These are phyloP conservation scores for Podarcis siculus DNA, from an alignment of 2,797 vertebrate species.

Conservation along the genomic window DNA sequence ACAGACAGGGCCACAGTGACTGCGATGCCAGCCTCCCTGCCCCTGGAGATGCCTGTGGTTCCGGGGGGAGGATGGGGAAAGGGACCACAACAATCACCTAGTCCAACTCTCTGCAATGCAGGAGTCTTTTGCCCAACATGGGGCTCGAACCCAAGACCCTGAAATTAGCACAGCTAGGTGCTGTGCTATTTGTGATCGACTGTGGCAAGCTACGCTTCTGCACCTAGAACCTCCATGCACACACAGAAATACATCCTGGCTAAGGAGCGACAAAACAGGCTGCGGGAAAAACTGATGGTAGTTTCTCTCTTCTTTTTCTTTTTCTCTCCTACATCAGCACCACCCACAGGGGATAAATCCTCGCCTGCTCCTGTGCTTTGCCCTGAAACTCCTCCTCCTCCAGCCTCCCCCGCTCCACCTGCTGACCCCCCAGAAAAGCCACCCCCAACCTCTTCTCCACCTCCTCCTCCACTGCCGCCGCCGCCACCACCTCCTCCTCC, in stretches of 20 bases:
- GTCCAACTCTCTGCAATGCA: too few relatives aligned
- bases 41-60: too few relatives aligned
- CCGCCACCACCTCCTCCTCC: conserved; percentile 37
- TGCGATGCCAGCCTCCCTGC: too few relatives aligned
- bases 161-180: too few relatives aligned
- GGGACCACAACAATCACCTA: too few relatives aligned
- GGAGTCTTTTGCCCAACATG: too few relatives aligned
- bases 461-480: not conserved
- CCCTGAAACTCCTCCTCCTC: conserved; percentile 26
- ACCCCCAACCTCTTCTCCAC: not conserved
- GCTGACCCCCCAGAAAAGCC: conserved; percentile 43
- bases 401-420: conserved; percentile 25
- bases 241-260: not conserved
- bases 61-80: too few relatives aligned
- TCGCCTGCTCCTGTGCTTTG: conserved; percentile 40
- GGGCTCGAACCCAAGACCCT: too few relatives aligned
- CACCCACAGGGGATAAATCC: conserved; percentile 26
- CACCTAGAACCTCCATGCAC: conserved; percentile 64
- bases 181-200: conserved; percentile 22
- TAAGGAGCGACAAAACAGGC: not conserved
- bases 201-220: conserved; percentile 80
- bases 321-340: conserved; percentile 25
- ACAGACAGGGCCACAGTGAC: too few relatives aligned
- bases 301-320: not conserved
- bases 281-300: too few relatives aligned